A percentile compares a stretch with the other conserved stretches of the same genome.
Conservation (phyloP, 2,888 invertebrate genomes). For the Eristalinus sepulchralis region DNA sequence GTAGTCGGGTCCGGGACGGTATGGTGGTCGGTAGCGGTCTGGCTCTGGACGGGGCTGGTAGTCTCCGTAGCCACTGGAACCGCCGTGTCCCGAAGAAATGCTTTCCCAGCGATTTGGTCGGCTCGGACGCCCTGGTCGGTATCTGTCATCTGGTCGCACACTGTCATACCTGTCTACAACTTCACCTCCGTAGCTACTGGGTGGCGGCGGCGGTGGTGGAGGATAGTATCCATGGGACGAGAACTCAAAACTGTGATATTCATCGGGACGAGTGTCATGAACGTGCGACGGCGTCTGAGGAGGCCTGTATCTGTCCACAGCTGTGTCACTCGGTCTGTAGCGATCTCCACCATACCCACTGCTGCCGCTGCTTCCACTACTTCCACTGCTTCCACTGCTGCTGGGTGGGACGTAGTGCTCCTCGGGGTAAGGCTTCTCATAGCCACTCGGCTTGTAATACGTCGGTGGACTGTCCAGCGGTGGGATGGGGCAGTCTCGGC, state of each 20-base stretch:
- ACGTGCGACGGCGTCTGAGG: slow-evolving; percentile 75
- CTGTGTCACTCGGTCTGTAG: slow-evolving; percentile 75
- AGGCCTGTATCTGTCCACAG: slow-evolving; percentile 77
- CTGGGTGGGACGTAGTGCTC: slow-evolving; percentile 73
- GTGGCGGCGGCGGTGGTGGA: slow-evolving; percentile 77
- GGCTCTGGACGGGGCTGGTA: slow-evolving; percentile 75
- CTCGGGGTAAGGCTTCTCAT: slow-evolving; percentile 73
- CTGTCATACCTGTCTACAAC: slow-evolving; percentile 79
- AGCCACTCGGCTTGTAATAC: slow-evolving; percentile 77
- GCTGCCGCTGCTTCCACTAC: slow-evolving; percentile 71
- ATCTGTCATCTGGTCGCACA: slow-evolving; percentile 74
- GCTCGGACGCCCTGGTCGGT: slow-evolving; percentile 74
- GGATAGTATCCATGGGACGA: slow-evolving; percentile 78
- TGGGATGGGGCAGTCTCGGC: slow-evolving; percentile 78
- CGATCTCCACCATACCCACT: slow-evolving; percentile 74
- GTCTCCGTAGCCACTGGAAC: slow-evolving; percentile 78
- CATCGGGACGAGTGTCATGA: slow-evolving; percentile 76
- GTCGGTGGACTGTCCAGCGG: slow-evolving; percentile 75
- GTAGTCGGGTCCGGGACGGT: slow-evolving; percentile 77
- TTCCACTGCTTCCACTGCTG: slow-evolving; percentile 72
- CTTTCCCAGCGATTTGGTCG: slow-evolving; percentile 77
- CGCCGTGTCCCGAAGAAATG: slow-evolving; percentile 76
- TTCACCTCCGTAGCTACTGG: slow-evolving; percentile 77
- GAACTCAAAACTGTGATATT: slow-evolving; percentile 78
- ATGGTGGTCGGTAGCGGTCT: slow-evolving; percentile 77